Percentiles rank a stretch among this genome's conserved stretches.
Conservation (phyloP, 64 coral and sea anemone species). For the Porites lutea region DNA sequence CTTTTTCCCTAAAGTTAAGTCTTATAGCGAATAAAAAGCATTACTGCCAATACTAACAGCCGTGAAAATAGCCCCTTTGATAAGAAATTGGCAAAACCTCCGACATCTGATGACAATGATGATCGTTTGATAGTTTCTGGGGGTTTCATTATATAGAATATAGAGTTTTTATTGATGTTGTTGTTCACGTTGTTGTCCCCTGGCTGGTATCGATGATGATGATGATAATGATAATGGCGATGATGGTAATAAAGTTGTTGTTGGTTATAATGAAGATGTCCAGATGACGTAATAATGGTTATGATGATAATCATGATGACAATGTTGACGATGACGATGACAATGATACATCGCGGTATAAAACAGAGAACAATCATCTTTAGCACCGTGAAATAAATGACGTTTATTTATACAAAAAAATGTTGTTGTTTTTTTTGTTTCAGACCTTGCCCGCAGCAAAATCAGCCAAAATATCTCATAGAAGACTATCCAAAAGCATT, state of each 20-base stretch:
- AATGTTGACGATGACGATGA: background rate
- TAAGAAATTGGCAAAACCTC: too few species aligned
- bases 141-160: background rate
- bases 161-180: background rate
- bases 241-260: background rate
- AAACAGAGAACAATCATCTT: too few species aligned
- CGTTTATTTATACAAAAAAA: too few species aligned
- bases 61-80: too few species aligned
- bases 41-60: too few species aligned
- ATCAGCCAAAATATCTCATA: conserved; percentile 1
- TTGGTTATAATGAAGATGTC: background rate
- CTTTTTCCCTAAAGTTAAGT: too few species aligned
- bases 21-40: too few species aligned
- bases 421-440: background rate
- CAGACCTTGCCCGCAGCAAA: background rate
- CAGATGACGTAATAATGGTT: background rate
- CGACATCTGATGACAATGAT: too few species aligned
- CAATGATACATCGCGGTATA: background rate
- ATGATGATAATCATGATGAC: background rate
- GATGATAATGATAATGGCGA: background rate
- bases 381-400: too few species aligned
- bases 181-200: background rate
- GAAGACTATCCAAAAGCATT: conserved; percentile 52
- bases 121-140: too few species aligned
- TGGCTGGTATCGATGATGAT: background rate